These are phyloP conservation scores for Amblyjoppa fuscipennis DNA, from an alignment of 2,888 invertebrate species.

Conservation along the genomic window DNA sequence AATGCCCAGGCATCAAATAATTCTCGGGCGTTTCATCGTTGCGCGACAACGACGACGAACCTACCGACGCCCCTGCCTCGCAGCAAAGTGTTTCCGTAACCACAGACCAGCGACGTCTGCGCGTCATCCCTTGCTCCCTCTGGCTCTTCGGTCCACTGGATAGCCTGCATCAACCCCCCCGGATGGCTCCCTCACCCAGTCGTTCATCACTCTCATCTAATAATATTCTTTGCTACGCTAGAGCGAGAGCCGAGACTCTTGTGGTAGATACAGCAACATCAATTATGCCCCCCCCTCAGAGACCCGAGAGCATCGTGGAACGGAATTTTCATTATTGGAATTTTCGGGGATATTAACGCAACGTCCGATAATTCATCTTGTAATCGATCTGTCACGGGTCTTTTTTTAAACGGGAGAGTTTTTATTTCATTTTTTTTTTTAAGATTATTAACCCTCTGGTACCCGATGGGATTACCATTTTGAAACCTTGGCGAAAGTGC, in stretches of 20 bases:
- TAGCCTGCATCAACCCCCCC: slow-evolving; percentile 3
- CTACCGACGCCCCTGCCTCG: slow-evolving; percentile 38
- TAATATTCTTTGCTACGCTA: slow-evolving; percentile 77
- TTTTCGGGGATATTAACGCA: slow-evolving; percentile 43
- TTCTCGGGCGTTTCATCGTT: slow-evolving; percentile 81
- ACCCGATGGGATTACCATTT: no score
- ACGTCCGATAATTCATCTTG: slow-evolving; percentile 51
- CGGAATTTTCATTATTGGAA: slow-evolving; percentile 65
- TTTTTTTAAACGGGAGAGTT: not conserved
- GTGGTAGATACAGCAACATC: slow-evolving; percentile 72
- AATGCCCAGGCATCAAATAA: slow-evolving; percentile 82
- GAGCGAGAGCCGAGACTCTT: slow-evolving; percentile 15
- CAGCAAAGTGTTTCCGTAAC: slow-evolving; percentile 64
- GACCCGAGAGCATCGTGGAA: slow-evolving; percentile 38
- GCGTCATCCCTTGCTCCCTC: slow-evolving; percentile 66
- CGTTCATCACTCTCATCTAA: slow-evolving; percentile 81
- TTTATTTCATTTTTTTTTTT: not conserved
- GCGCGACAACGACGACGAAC: slow-evolving; percentile 45
- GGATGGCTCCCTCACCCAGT: slow-evolving; percentile 63
- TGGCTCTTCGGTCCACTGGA: slow-evolving; percentile 5
- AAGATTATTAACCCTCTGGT: not conserved
- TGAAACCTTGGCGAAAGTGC: no score
- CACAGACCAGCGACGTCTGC: slow-evolving; percentile 57
- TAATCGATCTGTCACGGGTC: slow-evolving; percentile 32
- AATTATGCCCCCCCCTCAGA: slow-evolving; percentile 66